Base-by-base conservation (phyloP, 2,888 invertebrate species). In the Pyralis farinalis region DNA sequence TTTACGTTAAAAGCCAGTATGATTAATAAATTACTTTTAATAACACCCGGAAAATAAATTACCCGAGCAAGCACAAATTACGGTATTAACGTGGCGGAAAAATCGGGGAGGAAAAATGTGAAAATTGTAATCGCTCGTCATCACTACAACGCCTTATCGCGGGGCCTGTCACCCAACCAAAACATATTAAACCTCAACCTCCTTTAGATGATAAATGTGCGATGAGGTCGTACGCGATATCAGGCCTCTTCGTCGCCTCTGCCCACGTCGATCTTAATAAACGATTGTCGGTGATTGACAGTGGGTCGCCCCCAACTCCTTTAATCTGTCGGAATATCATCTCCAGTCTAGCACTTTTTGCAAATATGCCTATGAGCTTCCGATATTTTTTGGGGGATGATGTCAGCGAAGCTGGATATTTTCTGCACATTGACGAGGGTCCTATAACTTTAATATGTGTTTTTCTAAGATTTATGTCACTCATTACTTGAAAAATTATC, bases 161-260 rank as follows among this genome's bases (percentile, higher is more conserved):
- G 52, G 52, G 46, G 54, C 62, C 79, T 83, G 85, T 84, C 86
- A 76, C 62, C 71, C 58, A 57, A 60, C 61, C 72, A 65, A 71
- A 84, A 85, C 81, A 85, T 86, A 86, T 86, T 87, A 87, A 81
- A 82, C 75, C 69, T 78, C 77, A 81, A 81, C 75, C 69, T 78
- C 77, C 69, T 72, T 68, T 57, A 63, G 74, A 81, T 87, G 87
- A 87, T 87, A 78, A 81, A 87, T 85, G 85, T 73, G 67, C 60
- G 60, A 58, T 56, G 68, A 72, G 68, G 69, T 72, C 62, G 72
- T 41, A 31, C 40, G 53, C 52, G 57, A 55, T 59, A 65, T 58
- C 61, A 55, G 22, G 43, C 57, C 16, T 16, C 56, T 62, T 58
- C 63, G 66, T 62, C 49, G 56, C 37, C n/a, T n/a, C n/a, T 42